phyloP scores from a whole-genome alignment of 2,888 invertebrate species.

The Lymantria monacha region DNA sequence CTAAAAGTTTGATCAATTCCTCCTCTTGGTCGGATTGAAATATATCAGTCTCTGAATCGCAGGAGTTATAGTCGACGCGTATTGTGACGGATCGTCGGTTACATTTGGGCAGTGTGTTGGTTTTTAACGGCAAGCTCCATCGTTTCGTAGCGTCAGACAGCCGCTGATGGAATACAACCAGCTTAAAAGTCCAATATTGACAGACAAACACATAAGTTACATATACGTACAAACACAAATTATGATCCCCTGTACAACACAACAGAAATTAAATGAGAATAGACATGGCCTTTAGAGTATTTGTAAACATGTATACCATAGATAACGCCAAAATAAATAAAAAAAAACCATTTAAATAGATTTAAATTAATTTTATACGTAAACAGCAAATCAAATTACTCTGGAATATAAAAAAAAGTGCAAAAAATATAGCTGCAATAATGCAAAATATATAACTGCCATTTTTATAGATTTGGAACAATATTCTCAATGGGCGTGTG shows the following conservation, averaged over 20 bases:
- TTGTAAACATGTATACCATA: too few relatives aligned
- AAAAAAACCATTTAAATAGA: too few relatives aligned
- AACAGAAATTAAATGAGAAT: background rate
- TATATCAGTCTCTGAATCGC: conserved; percentile 88
- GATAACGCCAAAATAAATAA: too few relatives aligned
- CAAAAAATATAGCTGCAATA: too few relatives aligned
- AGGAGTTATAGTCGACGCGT: conserved; percentile 59
- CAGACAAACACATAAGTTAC: conserved; percentile 38
- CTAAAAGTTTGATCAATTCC: conserved; percentile 87
- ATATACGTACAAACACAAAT: conserved; percentile 20
- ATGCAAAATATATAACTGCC: too few relatives aligned
- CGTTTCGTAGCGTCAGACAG: conserved; percentile 68
- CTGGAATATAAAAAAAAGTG: too few relatives aligned
- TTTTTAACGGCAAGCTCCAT: conserved; percentile 72
- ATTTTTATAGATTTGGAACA: too few relatives aligned
- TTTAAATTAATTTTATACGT: too few relatives aligned
- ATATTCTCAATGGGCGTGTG: too few relatives aligned
- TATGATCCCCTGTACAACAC: conserved; percentile 10
- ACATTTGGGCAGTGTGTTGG: conserved; percentile 53
- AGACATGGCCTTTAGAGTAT: background rate
- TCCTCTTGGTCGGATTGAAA: conserved; percentile 91
- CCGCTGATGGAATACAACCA: conserved; percentile 59
- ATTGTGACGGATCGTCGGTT: conserved; percentile 50
- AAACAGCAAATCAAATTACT: too few relatives aligned
- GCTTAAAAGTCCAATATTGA: conserved; percentile 61